Evolutionary conservation across 2,113 vertebrate genomes (phyloP).

Genomic region (Salvator merianae): DNA sequence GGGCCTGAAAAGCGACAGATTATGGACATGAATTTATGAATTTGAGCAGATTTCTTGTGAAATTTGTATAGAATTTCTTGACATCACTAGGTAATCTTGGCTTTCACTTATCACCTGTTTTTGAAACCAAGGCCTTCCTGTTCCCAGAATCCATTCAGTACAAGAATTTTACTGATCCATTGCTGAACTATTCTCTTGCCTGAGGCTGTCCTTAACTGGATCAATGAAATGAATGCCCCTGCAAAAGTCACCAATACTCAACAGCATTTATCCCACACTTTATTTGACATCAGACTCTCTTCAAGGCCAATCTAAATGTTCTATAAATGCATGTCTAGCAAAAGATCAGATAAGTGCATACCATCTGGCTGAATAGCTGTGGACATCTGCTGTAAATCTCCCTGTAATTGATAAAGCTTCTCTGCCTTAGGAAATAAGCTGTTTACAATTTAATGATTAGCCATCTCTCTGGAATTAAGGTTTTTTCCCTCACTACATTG

Average conservation of each 20-base stretch:
- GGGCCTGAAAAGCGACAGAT: background rate
- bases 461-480: constrained; percentile 11
- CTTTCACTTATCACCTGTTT: background rate
- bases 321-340: background rate
- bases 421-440: constrained; percentile 22
- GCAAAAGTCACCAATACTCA: background rate
- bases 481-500: background rate
- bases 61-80: background rate
- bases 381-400: constrained; percentile 32
- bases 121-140: background rate
- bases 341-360: constrained; percentile 12
- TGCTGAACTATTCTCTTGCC: background rate
- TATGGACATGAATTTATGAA: background rate
- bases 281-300: background rate
- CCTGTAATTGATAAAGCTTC: constrained; percentile 22
- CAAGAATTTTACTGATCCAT: background rate
- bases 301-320: background rate
- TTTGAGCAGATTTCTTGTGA: background rate
- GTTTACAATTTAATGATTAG: constrained; percentile 31
- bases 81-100: background rate
- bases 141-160: background rate
- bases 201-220: background rate
- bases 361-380: constrained; percentile 5
- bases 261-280: background rate
- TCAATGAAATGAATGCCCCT: background rate